Base-by-base conservation (phyloP, 2,888 invertebrate species). In the Athripsodes cinereus region DNA sequence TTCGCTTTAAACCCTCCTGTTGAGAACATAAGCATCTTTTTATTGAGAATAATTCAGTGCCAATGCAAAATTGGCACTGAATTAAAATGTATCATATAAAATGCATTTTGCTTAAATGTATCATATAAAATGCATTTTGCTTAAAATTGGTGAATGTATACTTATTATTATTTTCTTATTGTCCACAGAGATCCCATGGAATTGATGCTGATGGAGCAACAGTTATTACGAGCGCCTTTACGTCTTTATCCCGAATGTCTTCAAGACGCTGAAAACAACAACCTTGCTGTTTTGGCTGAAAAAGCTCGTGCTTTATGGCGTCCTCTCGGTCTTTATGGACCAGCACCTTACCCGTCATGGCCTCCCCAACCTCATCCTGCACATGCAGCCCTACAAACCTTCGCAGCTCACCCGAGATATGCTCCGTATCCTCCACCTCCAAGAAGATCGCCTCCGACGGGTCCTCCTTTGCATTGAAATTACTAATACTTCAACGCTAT, bases 281-380 rank as follows among this genome's bases (percentile, higher is more conserved):
- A 80, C 68, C 66, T 69, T 63, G 79, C 74, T 67, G 78, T 80
- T 62, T 70, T 78, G 65, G 75, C 84, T 66, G 74, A 81, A 68
- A 77, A 83, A 73, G 76, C 76, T 70, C 66, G 75, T 70, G 52
- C 69, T 71, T 70, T 81, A 65, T 72, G 82, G 79, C 71, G 83
- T 74, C 71, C 67, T 72, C 81, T 80, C 69, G 76, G 75, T 40
- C 74, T 70, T 58, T 62, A 62, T 35, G 58, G 11, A 75, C 79
- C 67, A 64, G 78, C 74, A 47, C 76, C 74, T 61, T 65, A 73
- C 64, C 70, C 74, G 18, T 70, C 73, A 61, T 47, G 80, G 88
- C 65, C 89, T 88, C 70, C 74, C 87, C 58, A 88, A 88, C 13
- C 89, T 88, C 88, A 89, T 88, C 77, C 91, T 53, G 92, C 92